Percentiles rank a stretch among this genome's conserved stretches.
phyloP scores from a whole-genome alignment of 2,888 invertebrate species.

The Drosophila subquinaria region DNA sequence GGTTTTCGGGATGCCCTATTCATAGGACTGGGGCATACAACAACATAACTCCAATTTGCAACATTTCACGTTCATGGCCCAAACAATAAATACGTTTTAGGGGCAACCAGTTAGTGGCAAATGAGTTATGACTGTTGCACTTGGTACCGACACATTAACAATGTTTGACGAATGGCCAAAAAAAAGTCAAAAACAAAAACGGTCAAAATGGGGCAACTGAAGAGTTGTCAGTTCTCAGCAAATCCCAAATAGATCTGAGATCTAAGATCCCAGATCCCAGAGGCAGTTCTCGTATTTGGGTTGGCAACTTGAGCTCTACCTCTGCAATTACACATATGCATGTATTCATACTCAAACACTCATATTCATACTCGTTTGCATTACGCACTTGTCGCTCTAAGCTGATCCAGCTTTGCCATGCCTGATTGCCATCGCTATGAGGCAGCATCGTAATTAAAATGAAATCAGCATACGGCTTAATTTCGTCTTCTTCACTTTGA shows the following conservation, averaged over 20 bases:
- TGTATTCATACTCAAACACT: slow-evolving; percentile 26
- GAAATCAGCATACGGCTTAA: slow-evolving; percentile 82
- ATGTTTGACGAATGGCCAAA: slow-evolving; percentile 72
- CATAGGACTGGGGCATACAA: slow-evolving; percentile 38
- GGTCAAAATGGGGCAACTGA: background rate
- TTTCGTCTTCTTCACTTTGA: slow-evolving; percentile 66
- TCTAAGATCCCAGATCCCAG: slow-evolving; percentile 15
- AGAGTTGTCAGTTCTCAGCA: slow-evolving; percentile 26
- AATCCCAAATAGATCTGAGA: slow-evolving; percentile 18
- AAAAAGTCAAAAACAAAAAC: slow-evolving; percentile 37
- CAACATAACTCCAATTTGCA: slow-evolving; percentile 64
- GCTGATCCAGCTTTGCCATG: slow-evolving; percentile 81
- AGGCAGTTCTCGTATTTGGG: slow-evolving; percentile 54
- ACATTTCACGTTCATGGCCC: slow-evolving; percentile 71
- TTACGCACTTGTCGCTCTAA: slow-evolving; percentile 82
- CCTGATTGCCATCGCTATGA: slow-evolving; percentile 73
- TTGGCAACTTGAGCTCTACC: slow-evolving; percentile 59
- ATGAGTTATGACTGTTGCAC: slow-evolving; percentile 78
- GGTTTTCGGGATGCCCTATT: slow-evolving; percentile 54
- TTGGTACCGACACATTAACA: slow-evolving; percentile 77
- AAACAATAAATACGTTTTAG: slow-evolving; percentile 74
- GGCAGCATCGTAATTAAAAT: slow-evolving; percentile 77
- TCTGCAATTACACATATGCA: slow-evolving; percentile 42
- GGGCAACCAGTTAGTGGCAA: slow-evolving; percentile 72
- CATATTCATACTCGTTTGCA: slow-evolving; percentile 60